A percentile compares a stretch with the other conserved stretches of the same genome.
These are phyloP conservation scores for Drosophila emarginata DNA, from an alignment of 2,888 invertebrate species.

Conservation along the genomic window DNA sequence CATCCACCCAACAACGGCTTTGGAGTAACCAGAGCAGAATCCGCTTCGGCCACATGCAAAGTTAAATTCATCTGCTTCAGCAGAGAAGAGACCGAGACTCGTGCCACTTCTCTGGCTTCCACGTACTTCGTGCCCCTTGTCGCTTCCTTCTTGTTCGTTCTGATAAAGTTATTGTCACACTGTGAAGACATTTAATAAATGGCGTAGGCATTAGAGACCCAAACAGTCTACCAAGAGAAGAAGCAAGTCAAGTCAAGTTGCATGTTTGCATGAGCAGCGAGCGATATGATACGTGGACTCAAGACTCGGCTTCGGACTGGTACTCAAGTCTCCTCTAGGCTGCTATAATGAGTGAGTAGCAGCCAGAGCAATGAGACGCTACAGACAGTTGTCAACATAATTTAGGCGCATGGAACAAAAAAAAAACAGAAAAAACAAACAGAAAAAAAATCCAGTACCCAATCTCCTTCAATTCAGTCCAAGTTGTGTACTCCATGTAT, in stretches of 20 bases:
- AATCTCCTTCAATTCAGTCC: slow-evolving; percentile 24
- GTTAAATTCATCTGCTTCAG: slow-evolving; percentile 21
- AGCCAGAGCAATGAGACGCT: slow-evolving; percentile 70
- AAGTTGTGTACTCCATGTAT: slow-evolving; percentile 16
- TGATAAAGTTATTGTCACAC: slow-evolving; percentile 81
- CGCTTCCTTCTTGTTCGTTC: slow-evolving; percentile 21
- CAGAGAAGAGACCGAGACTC: not conserved
- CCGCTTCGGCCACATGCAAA: slow-evolving; percentile 60
- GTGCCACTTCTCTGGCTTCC: slow-evolving; percentile 5
- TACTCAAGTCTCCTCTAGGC: slow-evolving; percentile 20
- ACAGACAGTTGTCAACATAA: slow-evolving; percentile 80
- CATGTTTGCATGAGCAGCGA: slow-evolving; percentile 60
- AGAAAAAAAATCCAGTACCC: slow-evolving; percentile 22
- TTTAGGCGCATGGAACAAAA: slow-evolving; percentile 79
- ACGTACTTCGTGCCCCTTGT: slow-evolving; percentile 33
- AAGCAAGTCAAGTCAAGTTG: slow-evolving; percentile 28
- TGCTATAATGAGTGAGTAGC: slow-evolving; percentile 79
- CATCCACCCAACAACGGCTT: slow-evolving; percentile 1
- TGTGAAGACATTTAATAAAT: slow-evolving; percentile 79
- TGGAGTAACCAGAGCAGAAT: slow-evolving; percentile 58
- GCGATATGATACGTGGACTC: slow-evolving; percentile 77
- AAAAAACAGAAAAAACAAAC: slow-evolving; percentile 29
- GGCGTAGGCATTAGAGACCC: slow-evolving; percentile 78
- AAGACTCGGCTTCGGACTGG: slow-evolving; percentile 14
- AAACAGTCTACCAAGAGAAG: slow-evolving; percentile 28